Base-by-base conservation (phyloP, 2,888 invertebrate species). In the Octonoba sinensis region DNA sequence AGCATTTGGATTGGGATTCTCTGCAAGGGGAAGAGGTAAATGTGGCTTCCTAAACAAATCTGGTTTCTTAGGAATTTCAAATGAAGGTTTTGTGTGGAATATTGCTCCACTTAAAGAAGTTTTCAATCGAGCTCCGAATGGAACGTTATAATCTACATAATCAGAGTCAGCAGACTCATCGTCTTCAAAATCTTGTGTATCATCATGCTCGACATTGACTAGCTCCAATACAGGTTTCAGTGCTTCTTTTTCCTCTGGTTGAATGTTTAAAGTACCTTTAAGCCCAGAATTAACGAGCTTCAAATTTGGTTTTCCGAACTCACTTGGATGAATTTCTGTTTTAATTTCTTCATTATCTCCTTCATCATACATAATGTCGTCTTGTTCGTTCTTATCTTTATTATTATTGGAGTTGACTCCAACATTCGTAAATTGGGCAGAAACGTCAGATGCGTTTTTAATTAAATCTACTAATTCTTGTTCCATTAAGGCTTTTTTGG, bases 51-150 rank as follows among this genome's bases (percentile, higher is more conserved):
- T 69, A 6, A 44, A 20, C 27, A 70, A 62, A 18, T 56, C 54
- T 20, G 70, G 70, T 56, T 27, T 18, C n/a, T 64, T 70, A n/a
- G 46, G 64, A 70, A 54, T 56, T 56, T n/a, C 18, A 36, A 20
- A 54, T 47, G 62, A 12, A 24, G 22, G 22, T 54, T 57, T 36
- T n/a, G 46, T 13, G n/a, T 47, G n/a, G 12, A 49, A n/a, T 65
- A 16, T 44, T 20, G n/a, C 51, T 36, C 44, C 66, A 27, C 22
- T 69, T 54, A 18, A 69, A 4, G 60, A 13, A 64, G 24, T n/a
- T 36, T 67, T 79, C 6, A 79, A 46, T 3, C 79, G 49, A 18
- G 73, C 73, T 12, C 79, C 79, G 62, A 79, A 79, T 13, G 79
- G 79, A 11, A 72, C 67, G 1, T 73, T 54, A 27, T 71, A 46